Conservation (phyloP, 2,888 invertebrate genomes). For the Polymixis lichenea region DNA sequence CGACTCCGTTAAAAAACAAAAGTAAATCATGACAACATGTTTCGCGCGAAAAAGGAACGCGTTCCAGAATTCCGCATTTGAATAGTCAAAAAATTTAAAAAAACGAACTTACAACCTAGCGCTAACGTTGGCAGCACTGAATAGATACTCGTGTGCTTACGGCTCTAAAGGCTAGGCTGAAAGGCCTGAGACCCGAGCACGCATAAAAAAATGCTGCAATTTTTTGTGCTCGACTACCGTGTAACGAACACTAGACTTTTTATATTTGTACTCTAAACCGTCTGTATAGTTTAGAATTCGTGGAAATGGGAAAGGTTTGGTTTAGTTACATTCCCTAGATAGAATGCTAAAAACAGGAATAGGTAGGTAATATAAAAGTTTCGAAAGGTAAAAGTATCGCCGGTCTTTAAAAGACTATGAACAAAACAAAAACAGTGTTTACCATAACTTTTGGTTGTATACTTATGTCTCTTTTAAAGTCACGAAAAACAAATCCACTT, state of each 20-base stretch:
- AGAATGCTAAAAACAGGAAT: too few species aligned
- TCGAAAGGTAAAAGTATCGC: too few species aligned
- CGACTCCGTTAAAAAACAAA: slow-evolving; percentile 61
- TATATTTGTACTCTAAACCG: slow-evolving; percentile 61
- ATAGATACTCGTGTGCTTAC: slow-evolving; percentile 71
- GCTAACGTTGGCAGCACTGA: slow-evolving; percentile 71
- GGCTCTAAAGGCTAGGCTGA: slow-evolving; percentile 71
- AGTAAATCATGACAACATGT: slow-evolving; percentile 60
- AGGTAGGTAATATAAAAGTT: too few species aligned
- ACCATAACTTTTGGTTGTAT: background rate
- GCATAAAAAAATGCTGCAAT: slow-evolving; percentile 73
- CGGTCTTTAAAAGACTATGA: background rate
- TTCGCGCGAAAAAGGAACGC: slow-evolving; percentile 49
- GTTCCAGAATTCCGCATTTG: slow-evolving; percentile 65
- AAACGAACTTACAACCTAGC: slow-evolving; percentile 65
- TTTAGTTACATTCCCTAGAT: slow-evolving; percentile 39
- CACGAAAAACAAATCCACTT: background rate
- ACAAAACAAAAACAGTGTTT: too few species aligned
- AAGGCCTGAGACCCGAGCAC: slow-evolving; percentile 71
- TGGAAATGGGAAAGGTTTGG: slow-evolving; percentile 50
- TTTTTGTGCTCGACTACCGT: slow-evolving; percentile 62
- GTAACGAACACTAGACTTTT: slow-evolving; percentile 63
- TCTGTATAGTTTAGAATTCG: slow-evolving; percentile 55
- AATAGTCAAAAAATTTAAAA: slow-evolving; percentile 67
- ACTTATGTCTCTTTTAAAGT: too few species aligned